phyloP scores from a whole-genome alignment of 2,113 vertebrate genomes.

The Neotragus moschatus region DNA sequence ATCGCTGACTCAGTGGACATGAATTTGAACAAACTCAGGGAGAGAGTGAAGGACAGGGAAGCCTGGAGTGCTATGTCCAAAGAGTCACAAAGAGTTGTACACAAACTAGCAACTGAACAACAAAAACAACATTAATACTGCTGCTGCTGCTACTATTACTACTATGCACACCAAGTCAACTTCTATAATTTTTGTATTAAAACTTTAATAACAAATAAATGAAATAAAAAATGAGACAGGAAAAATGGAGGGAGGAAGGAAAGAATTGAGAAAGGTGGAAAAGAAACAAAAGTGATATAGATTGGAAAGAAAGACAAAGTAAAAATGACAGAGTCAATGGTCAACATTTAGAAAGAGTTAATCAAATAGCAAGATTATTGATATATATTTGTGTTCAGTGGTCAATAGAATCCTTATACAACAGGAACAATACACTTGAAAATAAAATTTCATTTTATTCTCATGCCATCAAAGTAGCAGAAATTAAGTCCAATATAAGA shows the following conservation, averaged over 20 bases:
- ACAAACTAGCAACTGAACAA: neutral
- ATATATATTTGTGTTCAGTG: neutral
- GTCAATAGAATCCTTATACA: neutral
- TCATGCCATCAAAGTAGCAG: neutral
- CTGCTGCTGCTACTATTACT: neutral
- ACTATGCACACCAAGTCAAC: neutral
- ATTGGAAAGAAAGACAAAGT: neutral
- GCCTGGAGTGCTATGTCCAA: neutral
- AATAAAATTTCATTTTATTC: neutral
- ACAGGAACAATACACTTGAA: neutral
- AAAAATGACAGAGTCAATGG: neutral
- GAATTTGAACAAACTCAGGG: neutral
- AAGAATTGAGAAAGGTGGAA: neutral
- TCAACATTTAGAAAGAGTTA: neutral
- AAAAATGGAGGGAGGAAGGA: neutral
- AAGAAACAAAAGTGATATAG: too few relatives aligned
- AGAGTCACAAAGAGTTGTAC: neutral
- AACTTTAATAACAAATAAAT: neutral
- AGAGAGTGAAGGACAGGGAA: neutral
- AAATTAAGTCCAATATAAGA: neutral
- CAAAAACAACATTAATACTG: neutral
- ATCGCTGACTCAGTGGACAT: neutral
- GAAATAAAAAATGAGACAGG: neutral
- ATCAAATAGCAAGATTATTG: neutral
- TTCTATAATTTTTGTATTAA: neutral